Base-by-base conservation (phyloP, 2,797 vertebrate genomes). In the Anguilla megastoma region DNA sequence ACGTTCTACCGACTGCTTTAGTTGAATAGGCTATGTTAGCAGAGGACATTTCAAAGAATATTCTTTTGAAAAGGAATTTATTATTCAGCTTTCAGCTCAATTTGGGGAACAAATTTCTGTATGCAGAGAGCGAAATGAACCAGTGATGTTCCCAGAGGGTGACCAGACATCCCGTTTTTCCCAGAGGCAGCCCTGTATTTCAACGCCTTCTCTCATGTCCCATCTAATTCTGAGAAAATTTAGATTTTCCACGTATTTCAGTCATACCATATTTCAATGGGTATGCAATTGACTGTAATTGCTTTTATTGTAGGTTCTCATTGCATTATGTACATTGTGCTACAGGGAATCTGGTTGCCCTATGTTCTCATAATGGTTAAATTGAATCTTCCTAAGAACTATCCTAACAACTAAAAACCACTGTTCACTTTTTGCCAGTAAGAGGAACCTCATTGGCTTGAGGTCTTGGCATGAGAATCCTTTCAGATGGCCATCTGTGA, bases 21-120 rank as follows among this genome's bases (percentile, higher is more conserved):
- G 58, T 18, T 86, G 86, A 89, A 87, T 82, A 85, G 89, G 83
- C 91, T 89, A 82, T 87, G 84, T 86, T 90, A 87, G 91, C 87
- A 74, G 71, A 86, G 89, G 88, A 91, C 80, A 87, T 86, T 86
- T 48, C 36, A 45, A 82, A 24, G 36, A 82, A 45, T 48, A 21
- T 82, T 45, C 18, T 24, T 18, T 79, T 54, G 52, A 79, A 4
- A 14, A 18, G 14, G 3, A 12, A 6, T 69, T 79, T 5, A 41
- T 41, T 79, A 45, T 79, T 79, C 30, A 79, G 66, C 66, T 27
- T 69, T 27, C 7, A 60, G 16, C 58, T 60, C 16, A 16, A 60
- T 60, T 60, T 16, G 12, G 18, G 58, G 58, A 21, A 14, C 58
- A 9, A 69, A 69, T n/a, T n/a, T 30, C 1, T 9, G 66, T 69